Evolutionary conservation across 2,797 vertebrate species (phyloP).

Genomic region (Crocidura indochinensis): DNA sequence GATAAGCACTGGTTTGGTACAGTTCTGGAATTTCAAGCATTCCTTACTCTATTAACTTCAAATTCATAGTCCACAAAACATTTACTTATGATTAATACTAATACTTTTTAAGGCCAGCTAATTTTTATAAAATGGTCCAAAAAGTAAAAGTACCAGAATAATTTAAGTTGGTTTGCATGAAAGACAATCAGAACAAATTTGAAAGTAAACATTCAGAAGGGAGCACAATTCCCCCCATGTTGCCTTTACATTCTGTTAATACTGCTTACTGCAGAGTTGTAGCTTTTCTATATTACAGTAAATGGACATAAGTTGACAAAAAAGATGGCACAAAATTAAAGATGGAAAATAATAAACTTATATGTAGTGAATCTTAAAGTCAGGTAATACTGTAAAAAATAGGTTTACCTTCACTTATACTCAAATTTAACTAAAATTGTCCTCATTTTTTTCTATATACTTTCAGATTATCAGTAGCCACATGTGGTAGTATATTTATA

Average conservation of each 20-base stretch:
- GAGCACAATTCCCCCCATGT: neutral
- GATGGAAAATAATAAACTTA: neutral
- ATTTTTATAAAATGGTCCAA: constrained; percentile 73
- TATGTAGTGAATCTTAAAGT: neutral
- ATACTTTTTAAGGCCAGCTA: constrained; percentile 76
- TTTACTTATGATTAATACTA: constrained; percentile 79
- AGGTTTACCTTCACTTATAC: neutral
- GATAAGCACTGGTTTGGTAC: constrained; percentile 78
- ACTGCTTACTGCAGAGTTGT: neutral
- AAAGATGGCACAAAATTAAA: too few relatives aligned
- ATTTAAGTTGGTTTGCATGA: constrained; percentile 61
- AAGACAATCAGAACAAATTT: constrained; percentile 40
- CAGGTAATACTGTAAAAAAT: neutral
- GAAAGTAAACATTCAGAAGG: neutral
- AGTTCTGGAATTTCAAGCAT: constrained; percentile 81
- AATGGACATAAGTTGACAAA: neutral
- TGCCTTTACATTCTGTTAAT: neutral
- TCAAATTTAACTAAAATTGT: neutral
- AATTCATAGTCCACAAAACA: constrained; percentile 71
- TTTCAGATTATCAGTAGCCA: neutral
- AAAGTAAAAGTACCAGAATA: constrained; percentile 66
- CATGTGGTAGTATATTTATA: neutral
- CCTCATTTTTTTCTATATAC: neutral
- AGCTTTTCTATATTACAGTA: neutral
- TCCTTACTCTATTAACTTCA: constrained; percentile 79